Percentiles rank a stretch among this genome's conserved stretches.
Evolutionary conservation across 2,888 invertebrate species (phyloP).

Genomic region (Lasioglossum calceatum): DNA sequence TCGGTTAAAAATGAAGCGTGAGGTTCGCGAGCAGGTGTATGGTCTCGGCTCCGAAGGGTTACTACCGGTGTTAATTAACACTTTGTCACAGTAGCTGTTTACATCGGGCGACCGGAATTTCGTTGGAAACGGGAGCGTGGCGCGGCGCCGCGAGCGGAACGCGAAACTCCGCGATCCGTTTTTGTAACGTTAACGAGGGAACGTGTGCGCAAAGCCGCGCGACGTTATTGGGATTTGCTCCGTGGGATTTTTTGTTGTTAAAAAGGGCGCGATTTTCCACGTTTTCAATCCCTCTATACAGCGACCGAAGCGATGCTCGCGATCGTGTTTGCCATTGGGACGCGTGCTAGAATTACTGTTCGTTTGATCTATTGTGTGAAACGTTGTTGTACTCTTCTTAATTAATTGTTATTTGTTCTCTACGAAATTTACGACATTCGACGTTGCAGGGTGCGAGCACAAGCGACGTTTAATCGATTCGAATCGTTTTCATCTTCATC

Average conservation of each 20-base stretch:
- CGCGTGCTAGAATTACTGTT: not conserved
- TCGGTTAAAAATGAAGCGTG: not conserved
- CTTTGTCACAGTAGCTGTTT: slow-evolving; percentile 8
- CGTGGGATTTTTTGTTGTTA: slow-evolving; percentile 5
- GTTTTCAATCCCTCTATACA: not conserved
- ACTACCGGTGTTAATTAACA: not conserved
- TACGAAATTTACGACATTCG: not conserved
- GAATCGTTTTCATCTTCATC: not conserved
- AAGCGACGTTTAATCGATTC: not conserved
- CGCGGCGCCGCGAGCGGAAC: not conserved
- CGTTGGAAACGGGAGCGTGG: slow-evolving; percentile 2
- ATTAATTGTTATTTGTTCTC: not conserved
- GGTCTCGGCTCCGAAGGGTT: not conserved
- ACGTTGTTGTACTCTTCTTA: not conserved
- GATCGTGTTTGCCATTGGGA: not conserved
- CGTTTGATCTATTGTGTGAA: not conserved
- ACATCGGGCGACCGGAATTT: not conserved
- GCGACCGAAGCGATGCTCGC: not conserved
- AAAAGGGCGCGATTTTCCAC: not conserved
- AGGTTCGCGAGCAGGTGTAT: not conserved
- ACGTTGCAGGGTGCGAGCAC: not conserved
- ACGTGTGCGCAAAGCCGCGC: not conserved
- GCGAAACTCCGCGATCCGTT: slow-evolving; percentile 9
- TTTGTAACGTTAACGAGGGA: slow-evolving; percentile 4
- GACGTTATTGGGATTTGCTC: not conserved